Evolutionary conservation across 2,797 vertebrate genomes (phyloP).

Genomic region (Tiaroga cobitis): DNA sequence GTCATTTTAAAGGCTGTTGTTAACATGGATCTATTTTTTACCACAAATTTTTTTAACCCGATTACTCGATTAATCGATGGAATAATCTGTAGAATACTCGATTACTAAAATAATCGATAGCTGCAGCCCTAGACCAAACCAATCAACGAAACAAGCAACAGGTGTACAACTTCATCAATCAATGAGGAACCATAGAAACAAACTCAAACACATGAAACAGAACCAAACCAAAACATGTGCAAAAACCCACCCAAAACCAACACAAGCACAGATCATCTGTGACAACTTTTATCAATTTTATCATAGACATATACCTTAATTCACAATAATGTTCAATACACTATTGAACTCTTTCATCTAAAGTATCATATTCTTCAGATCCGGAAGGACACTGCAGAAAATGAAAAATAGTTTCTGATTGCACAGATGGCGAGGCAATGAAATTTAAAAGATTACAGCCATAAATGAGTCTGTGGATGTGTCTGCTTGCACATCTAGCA

Average conservation of each 20-base stretch:
- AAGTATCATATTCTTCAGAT: slow-evolving; percentile 40
- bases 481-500: slow-evolving; percentile 50
- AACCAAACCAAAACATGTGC: no score
- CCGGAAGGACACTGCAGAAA: slow-evolving; percentile 9
- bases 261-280: not conserved
- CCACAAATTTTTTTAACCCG: no score
- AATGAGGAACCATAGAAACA: no score
- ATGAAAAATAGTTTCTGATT: slow-evolving; percentile 35
- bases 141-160: no score
- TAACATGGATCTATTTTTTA: no score
- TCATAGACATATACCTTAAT: not conserved
- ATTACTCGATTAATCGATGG: no score
- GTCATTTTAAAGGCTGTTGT: no score
- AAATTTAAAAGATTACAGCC: slow-evolving; percentile 56
- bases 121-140: no score
- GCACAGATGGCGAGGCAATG: slow-evolving; percentile 59
- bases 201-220: no score
- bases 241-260: not conserved
- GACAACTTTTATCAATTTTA: not conserved
- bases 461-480: slow-evolving; percentile 53
- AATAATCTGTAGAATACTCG: no score
- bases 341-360: not conserved
- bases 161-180: no score
- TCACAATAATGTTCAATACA: not conserved
- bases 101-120: no score